Conservation (phyloP, 92 coral and sea anemone genomes). For the Montipora capitata region DNA sequence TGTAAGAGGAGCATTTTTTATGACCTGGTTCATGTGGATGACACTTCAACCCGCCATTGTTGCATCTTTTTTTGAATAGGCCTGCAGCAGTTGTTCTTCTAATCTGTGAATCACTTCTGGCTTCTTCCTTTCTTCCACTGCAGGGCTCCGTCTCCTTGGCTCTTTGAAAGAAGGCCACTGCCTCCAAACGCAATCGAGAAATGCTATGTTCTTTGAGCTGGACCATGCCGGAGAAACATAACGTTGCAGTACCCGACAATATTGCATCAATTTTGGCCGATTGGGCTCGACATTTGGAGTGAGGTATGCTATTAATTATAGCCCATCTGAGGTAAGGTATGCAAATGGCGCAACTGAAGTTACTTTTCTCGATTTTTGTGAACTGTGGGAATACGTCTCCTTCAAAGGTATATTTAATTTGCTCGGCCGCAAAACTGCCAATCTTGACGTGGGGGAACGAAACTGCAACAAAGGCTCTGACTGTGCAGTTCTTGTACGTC, state of each 20-base stretch:
- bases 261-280: slow-evolving; percentile 45
- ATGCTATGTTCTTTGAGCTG: slow-evolving; percentile 41
- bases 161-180: slow-evolving; percentile 20
- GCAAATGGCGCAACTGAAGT: slow-evolving; percentile 26
- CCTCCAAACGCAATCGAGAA: slow-evolving; percentile 38
- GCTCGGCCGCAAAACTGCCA: slow-evolving; percentile 7
- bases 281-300: slow-evolving; percentile 10
- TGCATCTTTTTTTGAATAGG: no score
- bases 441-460: slow-evolving; percentile 45
- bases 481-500: slow-evolving; percentile 3
- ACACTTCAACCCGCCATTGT: no score
- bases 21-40: slow-evolving; percentile 10
- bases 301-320: slow-evolving; percentile 17
- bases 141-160: neutral
- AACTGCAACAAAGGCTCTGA: slow-evolving; percentile 34
- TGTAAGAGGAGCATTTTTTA: neutral
- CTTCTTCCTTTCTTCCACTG: neutral
- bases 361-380: slow-evolving; percentile 4
- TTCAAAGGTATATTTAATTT: neutral
- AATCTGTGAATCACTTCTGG: neutral
- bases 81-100: neutral
- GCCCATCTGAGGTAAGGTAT: slow-evolving; percentile 27
- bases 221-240: slow-evolving; percentile 36
- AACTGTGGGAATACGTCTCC: slow-evolving; percentile 32
- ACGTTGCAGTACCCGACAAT: slow-evolving; percentile 27